Evolutionary conservation across 2,888 invertebrate species (phyloP), one percentile per base, ranked within the genome.

Genomic region (Ectemnius cavifrons): DNA sequence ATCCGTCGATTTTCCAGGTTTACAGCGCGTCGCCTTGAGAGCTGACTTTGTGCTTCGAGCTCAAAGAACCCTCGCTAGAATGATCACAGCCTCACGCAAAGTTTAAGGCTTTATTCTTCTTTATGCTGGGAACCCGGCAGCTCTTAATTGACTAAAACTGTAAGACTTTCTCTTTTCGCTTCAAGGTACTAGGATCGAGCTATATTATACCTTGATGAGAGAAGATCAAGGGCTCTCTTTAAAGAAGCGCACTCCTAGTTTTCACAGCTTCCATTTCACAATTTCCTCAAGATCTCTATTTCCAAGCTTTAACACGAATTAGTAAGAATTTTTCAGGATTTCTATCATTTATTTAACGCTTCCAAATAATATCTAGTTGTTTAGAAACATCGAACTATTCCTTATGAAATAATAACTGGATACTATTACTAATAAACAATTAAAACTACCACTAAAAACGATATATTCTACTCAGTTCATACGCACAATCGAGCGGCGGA

Each of bases 121-220:
- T 72, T 58, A n/a, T 67, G 63, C 58, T 20, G 4, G 4, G 16
- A 70, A 27, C 56, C 45, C 37, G 20, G 47, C 1, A 37, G 27
- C 28, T 23, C 13, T 47, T 76, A 68, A 76, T 76, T 76, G 63
- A 74, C 57, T 70, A 67, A 70, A 61, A 18, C 16, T 27, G 8
- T 11, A 14, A 58, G 23, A 3, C 27, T 11, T 52, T 8, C 56
- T 56, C 0, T 23, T 45, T 28, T 47, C 23, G 52, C 11, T 2
- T 16, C 6, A 14, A n/a, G 18, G 2, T 28, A 16, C 47, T 47
- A 60, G 27, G 27, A 14, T 14, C 45, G 11, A 56, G 45, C 2
- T 37, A 13, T 14, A 14, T 52, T 52, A 16, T 52, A 16, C n/a
- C 52, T 52, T 52, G 52, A 14, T 14, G 52, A 52, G 52, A 52